phyloP scores from a whole-genome alignment of 2,888 invertebrate genomes.

The Plagodis pulveraria region DNA sequence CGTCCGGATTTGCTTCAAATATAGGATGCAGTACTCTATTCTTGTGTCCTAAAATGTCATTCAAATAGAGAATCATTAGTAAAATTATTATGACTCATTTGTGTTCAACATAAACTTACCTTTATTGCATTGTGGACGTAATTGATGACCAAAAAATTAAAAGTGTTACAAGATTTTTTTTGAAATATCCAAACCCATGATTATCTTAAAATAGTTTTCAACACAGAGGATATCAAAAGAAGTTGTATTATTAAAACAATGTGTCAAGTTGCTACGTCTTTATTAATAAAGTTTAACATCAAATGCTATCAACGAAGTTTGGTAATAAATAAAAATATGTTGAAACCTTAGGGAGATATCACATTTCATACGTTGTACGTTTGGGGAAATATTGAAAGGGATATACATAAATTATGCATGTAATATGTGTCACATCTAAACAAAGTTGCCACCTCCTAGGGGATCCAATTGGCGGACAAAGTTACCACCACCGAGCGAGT shows the following conservation, averaged over 20 bases:
- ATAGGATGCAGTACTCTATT: slow-evolving; percentile 64
- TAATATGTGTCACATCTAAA: slow-evolving; percentile 46
- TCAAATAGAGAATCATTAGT: slow-evolving; percentile 13
- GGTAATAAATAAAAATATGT: slow-evolving; percentile 46
- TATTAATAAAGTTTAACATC: slow-evolving; percentile 54
- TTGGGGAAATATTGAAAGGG: slow-evolving; percentile 22
- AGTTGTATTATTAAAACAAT: slow-evolving; percentile 7
- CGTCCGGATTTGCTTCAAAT: slow-evolving; percentile 56
- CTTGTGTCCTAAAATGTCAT: slow-evolving; percentile 67
- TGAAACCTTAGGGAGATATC: slow-evolving; percentile 48
- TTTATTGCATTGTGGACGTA: no score
- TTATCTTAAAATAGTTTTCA: neutral
- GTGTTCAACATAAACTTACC: slow-evolving; percentile 5
- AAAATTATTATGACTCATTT: neutral
- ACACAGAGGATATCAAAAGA: neutral
- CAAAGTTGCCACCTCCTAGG: slow-evolving; percentile 71
- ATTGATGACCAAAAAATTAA: no score
- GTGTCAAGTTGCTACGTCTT: slow-evolving; percentile 50
- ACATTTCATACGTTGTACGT: slow-evolving; percentile 50
- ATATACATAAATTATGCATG: slow-evolving; percentile 34
- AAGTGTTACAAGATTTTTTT: no score
- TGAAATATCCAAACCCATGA: no score
- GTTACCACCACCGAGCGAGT: slow-evolving; percentile 80
- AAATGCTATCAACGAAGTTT: slow-evolving; percentile 43
- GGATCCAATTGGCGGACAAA: slow-evolving; percentile 70